A percentile compares a stretch with the other conserved stretches of the same genome.
These are phyloP conservation scores for Pteria penguin DNA, from an alignment of 2,888 invertebrate species.

Conservation along the genomic window DNA sequence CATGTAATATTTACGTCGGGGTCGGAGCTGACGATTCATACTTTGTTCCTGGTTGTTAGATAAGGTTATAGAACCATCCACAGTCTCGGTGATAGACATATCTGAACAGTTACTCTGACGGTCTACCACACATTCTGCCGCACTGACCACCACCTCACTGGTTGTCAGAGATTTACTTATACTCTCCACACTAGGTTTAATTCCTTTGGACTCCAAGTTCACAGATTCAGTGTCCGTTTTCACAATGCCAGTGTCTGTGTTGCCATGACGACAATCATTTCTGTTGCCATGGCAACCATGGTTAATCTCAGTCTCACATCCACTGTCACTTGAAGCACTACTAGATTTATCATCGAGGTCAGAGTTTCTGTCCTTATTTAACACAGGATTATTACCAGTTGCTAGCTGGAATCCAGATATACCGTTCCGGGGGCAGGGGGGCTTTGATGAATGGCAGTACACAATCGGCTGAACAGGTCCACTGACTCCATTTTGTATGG, in stretches of 20 bases:
- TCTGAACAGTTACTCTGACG: conserved; percentile 41
- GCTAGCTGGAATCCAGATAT: neutral
- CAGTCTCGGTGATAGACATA: conserved; percentile 51
- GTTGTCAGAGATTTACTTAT: neutral
- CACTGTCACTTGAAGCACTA: conserved; percentile 53
- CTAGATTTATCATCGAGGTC: conserved; percentile 31
- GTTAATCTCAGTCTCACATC: conserved; percentile 59
- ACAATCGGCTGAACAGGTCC: conserved; percentile 34
- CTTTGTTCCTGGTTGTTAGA: conserved; percentile 37
- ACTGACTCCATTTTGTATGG: conserved; percentile 16
- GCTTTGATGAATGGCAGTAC: conserved; percentile 39
- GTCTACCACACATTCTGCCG: conserved; percentile 8
- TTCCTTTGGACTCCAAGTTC: neutral
- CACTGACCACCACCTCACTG: neutral
- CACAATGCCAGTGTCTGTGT: neutral
- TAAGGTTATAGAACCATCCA: conserved; percentile 15
- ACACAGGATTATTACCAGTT: conserved; percentile 6
- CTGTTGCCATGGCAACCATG: conserved; percentile 5
- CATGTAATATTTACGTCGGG: conserved; percentile 72
- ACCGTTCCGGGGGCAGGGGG: conserved; percentile 1
- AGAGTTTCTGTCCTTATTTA: conserved; percentile 1
- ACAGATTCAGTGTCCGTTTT: neutral
- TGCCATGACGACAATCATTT: conserved; percentile 1
- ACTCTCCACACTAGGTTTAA: neutral
- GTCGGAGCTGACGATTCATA: conserved; percentile 45